Percentiles rank a stretch among this genome's conserved stretches.
phyloP scores from a whole-genome alignment of 2,888 invertebrate species.

The Petrophora chlorosata region DNA sequence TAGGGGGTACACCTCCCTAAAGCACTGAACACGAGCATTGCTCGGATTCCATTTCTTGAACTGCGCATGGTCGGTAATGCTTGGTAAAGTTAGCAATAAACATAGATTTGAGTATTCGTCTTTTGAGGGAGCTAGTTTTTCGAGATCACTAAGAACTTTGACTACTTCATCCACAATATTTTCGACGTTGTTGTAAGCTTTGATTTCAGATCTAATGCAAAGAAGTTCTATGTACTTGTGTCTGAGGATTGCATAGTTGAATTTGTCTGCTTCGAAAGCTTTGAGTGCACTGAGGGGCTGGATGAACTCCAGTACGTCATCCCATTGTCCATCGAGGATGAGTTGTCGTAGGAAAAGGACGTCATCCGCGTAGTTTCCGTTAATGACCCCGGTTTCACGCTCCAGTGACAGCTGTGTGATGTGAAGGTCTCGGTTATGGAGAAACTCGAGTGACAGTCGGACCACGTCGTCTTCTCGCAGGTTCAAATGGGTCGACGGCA shows the following conservation, averaged over 20 bases:
- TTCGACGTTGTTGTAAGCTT: constrained; percentile 93
- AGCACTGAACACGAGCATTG: constrained; percentile 96
- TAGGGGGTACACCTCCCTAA: constrained; percentile 92
- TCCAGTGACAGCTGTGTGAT: constrained; percentile 96
- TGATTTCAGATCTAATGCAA: constrained; percentile 97
- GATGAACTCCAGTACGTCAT: constrained; percentile 97
- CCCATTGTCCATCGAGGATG: constrained; percentile 99
- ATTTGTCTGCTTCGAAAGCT: constrained; percentile 92
- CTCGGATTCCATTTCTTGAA: constrained; percentile 99
- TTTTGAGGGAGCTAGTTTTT: constrained; percentile 94
- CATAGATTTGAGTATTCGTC: constrained; percentile 97
- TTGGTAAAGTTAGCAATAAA: constrained; percentile 94
- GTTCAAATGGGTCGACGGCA: constrained; percentile 93
- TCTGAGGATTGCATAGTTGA: constrained; percentile 93
- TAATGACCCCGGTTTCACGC: constrained; percentile 97
- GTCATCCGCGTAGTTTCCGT: constrained; percentile 96
- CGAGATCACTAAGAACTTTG: constrained; percentile 94
- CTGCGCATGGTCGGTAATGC: constrained; percentile 95
- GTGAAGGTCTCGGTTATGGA: constrained; percentile 95
- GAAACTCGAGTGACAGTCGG: constrained; percentile 92
- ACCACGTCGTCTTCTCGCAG: constrained; percentile 95
- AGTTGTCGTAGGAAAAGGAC: constrained; percentile 96
- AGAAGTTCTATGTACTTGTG: constrained; percentile 97
- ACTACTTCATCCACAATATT: constrained; percentile 97
- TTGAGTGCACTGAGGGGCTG: constrained; percentile 94